Percentiles rank a stretch among this genome's conserved stretches.
Evolutionary conservation across 2,888 invertebrate species (phyloP).

Genomic region (Papilio gigon): DNA sequence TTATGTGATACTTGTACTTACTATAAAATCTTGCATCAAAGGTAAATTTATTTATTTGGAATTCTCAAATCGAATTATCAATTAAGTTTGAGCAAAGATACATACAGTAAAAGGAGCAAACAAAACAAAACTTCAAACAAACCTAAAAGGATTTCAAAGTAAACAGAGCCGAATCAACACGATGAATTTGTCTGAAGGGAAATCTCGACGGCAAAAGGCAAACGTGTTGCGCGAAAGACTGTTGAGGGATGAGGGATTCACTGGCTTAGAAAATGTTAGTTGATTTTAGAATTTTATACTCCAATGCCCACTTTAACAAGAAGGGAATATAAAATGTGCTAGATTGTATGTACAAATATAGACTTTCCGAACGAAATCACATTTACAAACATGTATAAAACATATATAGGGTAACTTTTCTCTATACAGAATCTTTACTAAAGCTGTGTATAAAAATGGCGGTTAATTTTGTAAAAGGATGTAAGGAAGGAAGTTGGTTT

Average conservation of each 20-base stretch:
- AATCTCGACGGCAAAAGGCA: slow-evolving; percentile 71
- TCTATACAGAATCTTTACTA: neutral
- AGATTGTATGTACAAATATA: slow-evolving; percentile 54
- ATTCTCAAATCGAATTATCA: slow-evolving; percentile 9
- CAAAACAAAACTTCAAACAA: slow-evolving; percentile 59
- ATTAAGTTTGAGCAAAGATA: slow-evolving; percentile 15
- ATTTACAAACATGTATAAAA: neutral
- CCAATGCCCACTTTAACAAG: slow-evolving; percentile 67
- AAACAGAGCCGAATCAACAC: slow-evolving; percentile 77
- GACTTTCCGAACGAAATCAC: slow-evolving; percentile 7
- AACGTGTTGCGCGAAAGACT: slow-evolving; percentile 72
- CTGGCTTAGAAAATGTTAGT: slow-evolving; percentile 79
- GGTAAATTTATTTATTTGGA: neutral
- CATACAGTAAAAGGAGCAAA: slow-evolving; percentile 47
- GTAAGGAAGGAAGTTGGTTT: no score
- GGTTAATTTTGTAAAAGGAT: no score
- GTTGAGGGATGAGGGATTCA: slow-evolving; percentile 72
- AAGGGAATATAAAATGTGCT: slow-evolving; percentile 48
- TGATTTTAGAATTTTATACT: slow-evolving; percentile 81
- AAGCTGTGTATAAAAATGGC: neutral
- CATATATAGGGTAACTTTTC: neutral
- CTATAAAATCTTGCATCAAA: neutral
- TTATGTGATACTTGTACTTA: neutral
- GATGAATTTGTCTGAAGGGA: slow-evolving; percentile 74
- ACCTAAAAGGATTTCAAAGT: slow-evolving; percentile 69